Percentiles rank a stretch among this genome's conserved stretches.
These are phyloP conservation scores for Strix aluco DNA, from an alignment of 2,113 vertebrate genomes.

Conservation along the genomic window DNA sequence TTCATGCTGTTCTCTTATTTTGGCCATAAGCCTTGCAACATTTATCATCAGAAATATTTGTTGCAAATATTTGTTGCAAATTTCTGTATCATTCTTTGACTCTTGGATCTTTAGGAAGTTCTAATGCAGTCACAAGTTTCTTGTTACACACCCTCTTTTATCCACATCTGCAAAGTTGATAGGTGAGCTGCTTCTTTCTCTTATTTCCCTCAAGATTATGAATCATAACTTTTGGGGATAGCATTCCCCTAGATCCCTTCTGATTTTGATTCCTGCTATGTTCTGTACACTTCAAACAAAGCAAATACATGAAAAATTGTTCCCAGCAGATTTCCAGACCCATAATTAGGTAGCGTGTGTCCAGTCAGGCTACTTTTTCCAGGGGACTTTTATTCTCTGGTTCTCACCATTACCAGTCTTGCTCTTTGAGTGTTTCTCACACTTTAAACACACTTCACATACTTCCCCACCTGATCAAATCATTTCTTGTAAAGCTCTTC, in stretches of 20 bases:
- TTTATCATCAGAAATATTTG: neutral
- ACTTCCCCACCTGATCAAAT: neutral
- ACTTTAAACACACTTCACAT: neutral
- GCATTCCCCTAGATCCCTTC: neutral
- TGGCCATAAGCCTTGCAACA: neutral
- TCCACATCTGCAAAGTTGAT: neutral
- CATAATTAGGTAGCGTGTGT: neutral
- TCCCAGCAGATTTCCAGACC: neutral
- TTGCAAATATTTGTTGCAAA: neutral
- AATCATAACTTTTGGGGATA: neutral
- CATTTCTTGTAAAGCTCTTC: neutral
- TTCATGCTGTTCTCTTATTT: neutral
- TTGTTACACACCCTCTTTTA: neutral
- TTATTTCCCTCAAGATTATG: neutral
- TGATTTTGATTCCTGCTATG: neutral
- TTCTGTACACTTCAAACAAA: neutral
- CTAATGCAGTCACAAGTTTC: neutral
- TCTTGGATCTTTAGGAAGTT: neutral
- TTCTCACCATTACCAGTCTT: neutral
- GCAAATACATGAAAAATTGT: neutral
- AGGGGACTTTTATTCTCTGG: neutral
- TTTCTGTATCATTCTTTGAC: neutral
- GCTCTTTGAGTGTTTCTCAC: neutral
- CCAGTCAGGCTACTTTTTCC: neutral
- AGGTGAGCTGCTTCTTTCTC: neutral